Percentiles rank a stretch among this genome's conserved stretches.
phyloP scores from a whole-genome alignment of 2,113 vertebrate species.

The Piprites chloris region DNA sequence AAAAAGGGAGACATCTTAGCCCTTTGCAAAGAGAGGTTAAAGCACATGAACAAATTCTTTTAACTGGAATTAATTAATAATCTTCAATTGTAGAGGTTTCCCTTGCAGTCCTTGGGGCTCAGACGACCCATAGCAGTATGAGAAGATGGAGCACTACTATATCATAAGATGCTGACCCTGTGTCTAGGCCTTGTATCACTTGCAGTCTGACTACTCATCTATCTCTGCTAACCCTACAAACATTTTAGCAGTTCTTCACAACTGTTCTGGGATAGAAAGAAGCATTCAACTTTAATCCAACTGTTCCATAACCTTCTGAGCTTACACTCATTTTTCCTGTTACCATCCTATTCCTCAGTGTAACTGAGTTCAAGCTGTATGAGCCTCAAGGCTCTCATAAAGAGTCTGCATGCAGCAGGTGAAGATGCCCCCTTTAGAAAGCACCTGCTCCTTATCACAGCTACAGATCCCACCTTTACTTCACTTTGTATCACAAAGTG shows the following conservation, averaged over 20 bases:
- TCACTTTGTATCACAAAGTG: constrained; percentile 72
- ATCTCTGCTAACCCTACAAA: not conserved
- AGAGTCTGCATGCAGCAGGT: not conserved
- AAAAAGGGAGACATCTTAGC: not conserved
- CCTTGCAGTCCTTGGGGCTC: not conserved
- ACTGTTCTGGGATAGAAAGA: not conserved
- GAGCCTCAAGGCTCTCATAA: not conserved
- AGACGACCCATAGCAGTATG: not conserved
- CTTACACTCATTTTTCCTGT: not conserved
- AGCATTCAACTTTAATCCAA: not conserved
- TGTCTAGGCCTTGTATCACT: not conserved
- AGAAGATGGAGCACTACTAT: not conserved
- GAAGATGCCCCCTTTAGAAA: not conserved
- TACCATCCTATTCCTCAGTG: not conserved
- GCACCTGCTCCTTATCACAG: not conserved
- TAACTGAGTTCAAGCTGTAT: fast-evolving
- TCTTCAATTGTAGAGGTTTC: not conserved
- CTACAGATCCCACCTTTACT: constrained; percentile 75
- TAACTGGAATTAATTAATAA: no score
- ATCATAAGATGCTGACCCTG: not conserved
- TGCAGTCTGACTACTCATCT: not conserved
- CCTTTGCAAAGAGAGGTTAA: not conserved
- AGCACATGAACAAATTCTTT: not conserved
- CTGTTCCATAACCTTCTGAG: not conserved
- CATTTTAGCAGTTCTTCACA: not conserved